These are phyloP conservation scores for Mycalesis mineus DNA, from an alignment of 2,888 invertebrate genomes.

Conservation along the genomic window DNA sequence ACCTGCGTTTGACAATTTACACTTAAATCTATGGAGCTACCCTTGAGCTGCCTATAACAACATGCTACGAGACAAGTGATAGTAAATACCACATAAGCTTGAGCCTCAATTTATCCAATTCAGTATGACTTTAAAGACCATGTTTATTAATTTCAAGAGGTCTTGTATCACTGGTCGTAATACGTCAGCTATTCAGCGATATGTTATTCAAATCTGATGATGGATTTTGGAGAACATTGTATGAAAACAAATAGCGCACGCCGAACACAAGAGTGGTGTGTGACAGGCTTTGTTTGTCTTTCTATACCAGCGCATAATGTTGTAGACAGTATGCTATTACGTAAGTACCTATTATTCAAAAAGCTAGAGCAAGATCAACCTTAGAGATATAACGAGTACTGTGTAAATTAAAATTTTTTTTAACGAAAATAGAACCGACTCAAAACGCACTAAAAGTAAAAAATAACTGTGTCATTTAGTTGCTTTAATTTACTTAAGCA, in stretches of 20 bases:
- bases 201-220: conserved; percentile 67
- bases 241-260: conserved; percentile 62
- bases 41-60: no score
- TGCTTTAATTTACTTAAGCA: no score
- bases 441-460: no score
- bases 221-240: conserved; percentile 71
- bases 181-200: conserved; percentile 61
- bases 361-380: background rate
- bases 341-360: background rate
- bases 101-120: background rate
- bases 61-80: no score
- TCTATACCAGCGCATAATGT: conserved; percentile 5
- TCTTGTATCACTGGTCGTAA: conserved; percentile 41
- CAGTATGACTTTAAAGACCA: background rate
- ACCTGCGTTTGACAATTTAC: no score
- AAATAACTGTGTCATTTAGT: no score
- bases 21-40: no score
- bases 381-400: no score
- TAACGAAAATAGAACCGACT: no score
- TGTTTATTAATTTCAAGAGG: background rate
- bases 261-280: conserved; percentile 32
- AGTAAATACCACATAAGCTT: background rate
- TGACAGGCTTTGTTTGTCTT: conserved; percentile 29
- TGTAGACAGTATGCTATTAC: background rate
- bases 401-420: no score